phyloP scores from a whole-genome alignment of 1,140 invertebrate genomes.

The Yoshiicerus persimilis region DNA sequence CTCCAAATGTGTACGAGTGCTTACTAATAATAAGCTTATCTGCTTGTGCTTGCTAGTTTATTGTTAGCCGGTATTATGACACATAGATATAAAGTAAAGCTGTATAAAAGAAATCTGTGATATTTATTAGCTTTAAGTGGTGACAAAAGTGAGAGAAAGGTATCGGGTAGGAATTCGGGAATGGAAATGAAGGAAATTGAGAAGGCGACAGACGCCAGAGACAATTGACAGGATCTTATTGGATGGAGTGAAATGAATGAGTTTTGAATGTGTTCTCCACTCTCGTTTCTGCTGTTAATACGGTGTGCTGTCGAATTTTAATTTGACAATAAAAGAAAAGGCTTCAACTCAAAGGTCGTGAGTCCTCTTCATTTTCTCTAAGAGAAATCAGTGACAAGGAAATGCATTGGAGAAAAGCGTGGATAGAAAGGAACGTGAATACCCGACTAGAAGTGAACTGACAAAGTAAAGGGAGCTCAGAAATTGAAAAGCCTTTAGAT shows the following conservation, averaged over 20 bases:
- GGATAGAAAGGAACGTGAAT: neutral
- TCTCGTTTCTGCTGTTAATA: neutral
- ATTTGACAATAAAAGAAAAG: slow-evolving; percentile 32
- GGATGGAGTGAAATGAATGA: slow-evolving; percentile 9
- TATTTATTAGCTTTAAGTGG: neutral
- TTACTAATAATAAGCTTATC: no score
- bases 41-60: no score
- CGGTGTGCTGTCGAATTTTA: slow-evolving; percentile 27
- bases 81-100: no score
- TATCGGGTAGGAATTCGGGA: neutral
- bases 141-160: neutral
- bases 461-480: neutral
- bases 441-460: neutral
- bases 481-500: neutral
- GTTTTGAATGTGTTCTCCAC: neutral
- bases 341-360: neutral
- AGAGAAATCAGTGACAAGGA: neutral
- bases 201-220: neutral
- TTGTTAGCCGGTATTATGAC: no score
- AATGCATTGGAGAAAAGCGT: neutral
- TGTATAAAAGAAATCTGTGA: no score
- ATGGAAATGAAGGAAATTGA: neutral
- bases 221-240: neutral
- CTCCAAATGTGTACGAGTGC: no score
- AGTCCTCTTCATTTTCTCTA: neutral